Evolutionary conservation across 1,140 invertebrate genomes (phyloP).

Genomic region (Euborellia annulipes): DNA sequence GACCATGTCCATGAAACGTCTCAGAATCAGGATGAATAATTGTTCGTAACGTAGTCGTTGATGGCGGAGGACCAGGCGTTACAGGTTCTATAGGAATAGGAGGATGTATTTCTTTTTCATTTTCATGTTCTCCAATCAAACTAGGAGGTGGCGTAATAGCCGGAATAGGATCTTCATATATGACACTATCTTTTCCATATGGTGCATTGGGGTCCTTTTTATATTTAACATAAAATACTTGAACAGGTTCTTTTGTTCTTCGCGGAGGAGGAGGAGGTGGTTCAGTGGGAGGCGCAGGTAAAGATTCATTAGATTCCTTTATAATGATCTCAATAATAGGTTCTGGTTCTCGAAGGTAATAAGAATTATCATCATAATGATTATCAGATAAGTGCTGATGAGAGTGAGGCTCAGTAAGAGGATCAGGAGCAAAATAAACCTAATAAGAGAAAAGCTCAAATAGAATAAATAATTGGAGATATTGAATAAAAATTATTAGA

Average conservation of each 20-base stretch:
- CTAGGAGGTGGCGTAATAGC: constrained; percentile 47
- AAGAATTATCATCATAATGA: constrained; percentile 26
- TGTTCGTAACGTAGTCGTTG: constrained; percentile 58
- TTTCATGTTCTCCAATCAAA: constrained; percentile 39
- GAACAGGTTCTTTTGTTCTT: constrained; percentile 56
- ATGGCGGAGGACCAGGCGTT: constrained; percentile 28
- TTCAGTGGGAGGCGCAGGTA: constrained; percentile 42
- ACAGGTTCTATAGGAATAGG: constrained; percentile 8
- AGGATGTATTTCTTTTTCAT: constrained; percentile 27
- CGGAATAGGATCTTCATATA: constrained; percentile 59
- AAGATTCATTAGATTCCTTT: constrained; percentile 67
- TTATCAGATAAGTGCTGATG: background rate
- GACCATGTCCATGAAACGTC: constrained; percentile 55
- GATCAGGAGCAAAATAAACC: background rate
- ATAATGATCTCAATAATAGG: constrained; percentile 85
- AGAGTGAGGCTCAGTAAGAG: background rate
- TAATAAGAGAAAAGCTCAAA: background rate
- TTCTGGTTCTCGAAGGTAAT: constrained; percentile 62
- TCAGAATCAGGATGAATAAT: constrained; percentile 73
- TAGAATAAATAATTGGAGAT: background rate
- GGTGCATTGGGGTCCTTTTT: constrained; percentile 47
- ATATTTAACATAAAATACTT: constrained; percentile 80
- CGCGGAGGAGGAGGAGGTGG: constrained; percentile 28
- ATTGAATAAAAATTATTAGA: background rate
- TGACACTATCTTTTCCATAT: constrained; percentile 27